Percentiles rank a stretch among this genome's conserved stretches.
Evolutionary conservation across 23 tunicate genomes (phyloP).

Genomic region (Halocynthia aurantium): DNA sequence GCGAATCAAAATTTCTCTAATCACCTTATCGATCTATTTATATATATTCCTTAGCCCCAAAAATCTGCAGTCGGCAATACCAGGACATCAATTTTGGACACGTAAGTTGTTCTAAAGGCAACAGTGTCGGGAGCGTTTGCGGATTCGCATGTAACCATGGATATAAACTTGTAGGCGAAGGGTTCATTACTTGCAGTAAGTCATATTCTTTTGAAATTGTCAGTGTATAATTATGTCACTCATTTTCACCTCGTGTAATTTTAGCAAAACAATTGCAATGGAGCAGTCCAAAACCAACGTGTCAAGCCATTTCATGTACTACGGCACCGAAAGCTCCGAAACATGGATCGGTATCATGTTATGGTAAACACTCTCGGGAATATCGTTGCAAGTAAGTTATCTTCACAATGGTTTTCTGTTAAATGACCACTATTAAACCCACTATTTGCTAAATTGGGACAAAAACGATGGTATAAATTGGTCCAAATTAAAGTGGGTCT

Average conservation of each 20-base stretch:
- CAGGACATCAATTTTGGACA: constrained; percentile 2
- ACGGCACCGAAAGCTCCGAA: background rate
- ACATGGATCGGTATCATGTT: background rate
- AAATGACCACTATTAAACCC: no score
- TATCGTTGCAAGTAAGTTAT: no score
- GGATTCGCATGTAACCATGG: constrained; percentile 20
- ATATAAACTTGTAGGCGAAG: constrained; percentile 2
- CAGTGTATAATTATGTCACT: background rate
- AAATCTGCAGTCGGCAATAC: constrained; percentile 1
- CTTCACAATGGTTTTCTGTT: no score
- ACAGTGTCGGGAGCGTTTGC: constrained; percentile 17
- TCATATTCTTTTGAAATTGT: background rate
- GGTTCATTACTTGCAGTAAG: background rate
- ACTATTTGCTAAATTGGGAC: no score
- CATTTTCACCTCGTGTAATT: background rate
- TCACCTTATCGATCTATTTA: background rate
- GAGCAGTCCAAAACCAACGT: background rate
- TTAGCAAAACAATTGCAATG: background rate
- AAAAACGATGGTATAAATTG: no score
- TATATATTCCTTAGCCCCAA: constrained; percentile 11
- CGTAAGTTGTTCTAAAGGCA: constrained; percentile 17
- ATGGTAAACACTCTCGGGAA: no score
- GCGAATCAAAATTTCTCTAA: no score
- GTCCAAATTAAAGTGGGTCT: no score
- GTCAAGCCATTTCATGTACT: background rate